phyloP scores from a whole-genome alignment of 1,140 invertebrate genomes.

The Cataglyphis hispanica region DNA sequence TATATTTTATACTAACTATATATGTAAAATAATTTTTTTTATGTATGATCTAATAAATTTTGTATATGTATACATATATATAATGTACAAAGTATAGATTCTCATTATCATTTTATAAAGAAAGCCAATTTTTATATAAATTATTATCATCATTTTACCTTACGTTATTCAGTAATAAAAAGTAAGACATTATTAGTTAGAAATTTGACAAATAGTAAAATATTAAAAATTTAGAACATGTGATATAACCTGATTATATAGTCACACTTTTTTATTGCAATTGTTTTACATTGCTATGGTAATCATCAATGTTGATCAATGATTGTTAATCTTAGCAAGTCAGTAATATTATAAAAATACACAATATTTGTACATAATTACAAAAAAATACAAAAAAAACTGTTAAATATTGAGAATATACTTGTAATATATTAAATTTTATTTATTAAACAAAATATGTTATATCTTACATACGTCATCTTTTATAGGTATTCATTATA shows the following conservation, averaged over 20 bases:
- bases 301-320: slow-evolving; percentile 42
- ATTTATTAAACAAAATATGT: neutral
- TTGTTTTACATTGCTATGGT: slow-evolving; percentile 50
- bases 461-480: neutral
- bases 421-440: neutral
- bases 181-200: slow-evolving; percentile 7
- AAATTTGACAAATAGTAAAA: slow-evolving; percentile 30
- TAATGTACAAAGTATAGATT: slow-evolving; percentile 14
- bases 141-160: slow-evolving; percentile 38
- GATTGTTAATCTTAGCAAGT: neutral
- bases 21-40: neutral
- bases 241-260: slow-evolving; percentile 16
- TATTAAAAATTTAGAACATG: slow-evolving; percentile 42
- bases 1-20: neutral
- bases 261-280: slow-evolving; percentile 39
- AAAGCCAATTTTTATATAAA: neutral
- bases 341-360: neutral
- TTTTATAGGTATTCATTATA: neutral
- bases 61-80: neutral
- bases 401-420: neutral
- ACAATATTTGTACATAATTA: neutral
- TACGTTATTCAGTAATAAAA: slow-evolving; percentile 28
- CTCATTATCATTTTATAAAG: neutral
- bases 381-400: neutral
- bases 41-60: neutral